These are phyloP conservation scores for Rattus rattus DNA, from an alignment of 2,113 vertebrate species.

Conservation along the genomic window DNA sequence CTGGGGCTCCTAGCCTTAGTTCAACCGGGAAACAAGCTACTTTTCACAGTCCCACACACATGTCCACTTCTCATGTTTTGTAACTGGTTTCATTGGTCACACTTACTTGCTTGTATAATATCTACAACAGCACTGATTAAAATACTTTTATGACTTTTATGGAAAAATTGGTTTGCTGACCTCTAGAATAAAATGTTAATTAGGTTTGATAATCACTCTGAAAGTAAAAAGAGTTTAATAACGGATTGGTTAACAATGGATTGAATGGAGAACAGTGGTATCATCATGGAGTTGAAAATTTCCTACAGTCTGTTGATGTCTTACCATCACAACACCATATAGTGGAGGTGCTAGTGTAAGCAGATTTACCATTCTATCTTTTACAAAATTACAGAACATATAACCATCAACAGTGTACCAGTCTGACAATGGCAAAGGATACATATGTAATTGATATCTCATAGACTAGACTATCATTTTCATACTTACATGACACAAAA, in stretches of 20 bases:
- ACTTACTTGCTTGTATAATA: constrained; percentile 21
- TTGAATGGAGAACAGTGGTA: background rate
- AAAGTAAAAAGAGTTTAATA: background rate
- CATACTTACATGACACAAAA: background rate
- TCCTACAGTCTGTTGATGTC: background rate
- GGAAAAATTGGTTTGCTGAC: background rate
- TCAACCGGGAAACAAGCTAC: no score
- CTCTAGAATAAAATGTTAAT: constrained; percentile 10
- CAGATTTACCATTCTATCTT: background rate
- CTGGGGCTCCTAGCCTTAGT: no score
- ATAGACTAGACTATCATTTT: background rate
- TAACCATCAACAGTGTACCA: background rate
- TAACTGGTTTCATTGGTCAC: constrained; percentile 34
- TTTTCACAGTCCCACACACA: no score
- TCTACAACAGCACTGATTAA: background rate
- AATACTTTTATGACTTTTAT: background rate
- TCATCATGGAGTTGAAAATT: background rate
- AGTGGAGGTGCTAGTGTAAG: background rate
- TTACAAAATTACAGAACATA: background rate
- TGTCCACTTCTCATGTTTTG: background rate
- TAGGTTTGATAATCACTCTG: background rate
- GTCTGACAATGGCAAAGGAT: background rate
- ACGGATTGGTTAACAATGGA: background rate
- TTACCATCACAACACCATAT: background rate
- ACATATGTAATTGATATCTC: background rate